Conservation (phyloP, 2,797 vertebrate genomes). For the Coluber constrictor region DNA sequence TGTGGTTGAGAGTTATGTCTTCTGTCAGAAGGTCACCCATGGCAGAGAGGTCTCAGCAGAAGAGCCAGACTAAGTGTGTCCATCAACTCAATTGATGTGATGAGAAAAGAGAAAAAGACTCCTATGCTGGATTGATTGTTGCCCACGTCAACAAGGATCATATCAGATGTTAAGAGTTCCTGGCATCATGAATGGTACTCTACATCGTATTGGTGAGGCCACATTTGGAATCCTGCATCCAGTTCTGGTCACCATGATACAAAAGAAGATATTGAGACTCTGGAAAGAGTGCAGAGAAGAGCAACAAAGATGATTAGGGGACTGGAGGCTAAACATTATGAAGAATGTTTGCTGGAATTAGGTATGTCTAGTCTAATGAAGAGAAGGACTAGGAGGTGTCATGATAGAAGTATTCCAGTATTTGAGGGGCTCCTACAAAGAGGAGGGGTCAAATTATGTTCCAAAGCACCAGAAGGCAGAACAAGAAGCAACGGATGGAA, state of each 20-base stretch:
- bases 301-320: background rate
- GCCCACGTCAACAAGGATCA: background rate
- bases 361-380: background rate
- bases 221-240: background rate
- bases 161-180: background rate
- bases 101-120: background rate
- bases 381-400: background rate
- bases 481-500: no score
- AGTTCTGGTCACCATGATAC: background rate
- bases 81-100: background rate
- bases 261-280: background rate
- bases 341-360: background rate
- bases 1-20: background rate
- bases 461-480: no score
- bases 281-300: background rate
- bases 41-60: background rate
- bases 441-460: no score
- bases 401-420: background rate
- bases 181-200: background rate
- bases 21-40: background rate
- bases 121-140: background rate
- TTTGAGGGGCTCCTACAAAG: background rate
- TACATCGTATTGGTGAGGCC: background rate
- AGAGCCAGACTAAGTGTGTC: background rate
- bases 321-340: background rate